Conservation (phyloP, 2,113 vertebrate species). For the Eublepharis macularius region DNA sequence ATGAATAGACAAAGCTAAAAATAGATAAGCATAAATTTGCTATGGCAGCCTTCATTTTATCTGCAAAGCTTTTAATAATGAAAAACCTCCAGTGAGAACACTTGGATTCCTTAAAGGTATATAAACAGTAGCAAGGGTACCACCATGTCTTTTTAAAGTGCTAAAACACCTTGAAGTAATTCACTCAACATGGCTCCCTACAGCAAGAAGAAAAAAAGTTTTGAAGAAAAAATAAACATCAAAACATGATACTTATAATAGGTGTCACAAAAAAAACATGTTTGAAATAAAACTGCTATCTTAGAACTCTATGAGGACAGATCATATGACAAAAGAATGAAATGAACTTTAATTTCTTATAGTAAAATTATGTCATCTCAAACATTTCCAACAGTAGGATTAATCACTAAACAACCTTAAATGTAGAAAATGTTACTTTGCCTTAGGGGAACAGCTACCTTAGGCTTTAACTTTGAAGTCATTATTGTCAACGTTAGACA, state of each 20-base stretch:
- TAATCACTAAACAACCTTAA: conserved; percentile 8
- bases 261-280: not conserved
- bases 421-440: conserved; percentile 9
- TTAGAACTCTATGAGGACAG: conserved; percentile 10
- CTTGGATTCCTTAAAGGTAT: conserved; percentile 18
- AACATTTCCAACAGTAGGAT: not conserved
- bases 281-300: conserved; percentile 16
- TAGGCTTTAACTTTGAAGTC: not conserved
- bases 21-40: conserved; percentile 38
- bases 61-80: conserved; percentile 38
- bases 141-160: conserved; percentile 40
- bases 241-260: not conserved
- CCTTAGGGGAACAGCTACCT: not conserved
- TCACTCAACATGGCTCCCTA: conserved; percentile 11
- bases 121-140: conserved; percentile 37
- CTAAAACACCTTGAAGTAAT: conserved; percentile 33
- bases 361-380: conserved; percentile 3
- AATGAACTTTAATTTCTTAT: not conserved
- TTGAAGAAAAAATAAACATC: conserved; percentile 19
- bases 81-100: conserved; percentile 33
- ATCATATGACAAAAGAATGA: conserved; percentile 9
- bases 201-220: not conserved
- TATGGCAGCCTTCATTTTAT: conserved; percentile 47
- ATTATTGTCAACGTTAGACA: not conserved
- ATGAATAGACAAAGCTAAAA: conserved; percentile 38